Conservation (phyloP, 2,113 vertebrate genomes). For the Dasyurus viverrinus region DNA sequence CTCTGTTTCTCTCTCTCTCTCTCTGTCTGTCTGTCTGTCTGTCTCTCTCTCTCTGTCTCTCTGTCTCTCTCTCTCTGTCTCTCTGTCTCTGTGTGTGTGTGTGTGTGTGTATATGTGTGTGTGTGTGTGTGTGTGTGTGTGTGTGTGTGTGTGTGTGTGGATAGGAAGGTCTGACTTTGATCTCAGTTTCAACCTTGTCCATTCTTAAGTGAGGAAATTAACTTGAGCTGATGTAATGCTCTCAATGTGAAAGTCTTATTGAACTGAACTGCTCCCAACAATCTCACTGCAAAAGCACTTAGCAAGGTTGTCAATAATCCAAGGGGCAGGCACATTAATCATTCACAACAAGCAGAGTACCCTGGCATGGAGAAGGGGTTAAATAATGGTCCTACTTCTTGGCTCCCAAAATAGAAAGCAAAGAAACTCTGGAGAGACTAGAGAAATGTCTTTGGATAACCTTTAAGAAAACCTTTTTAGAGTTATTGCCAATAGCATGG, state of each 20-base stretch:
- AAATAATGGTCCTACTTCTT: not conserved
- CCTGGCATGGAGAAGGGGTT: not conserved
- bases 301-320: not conserved
- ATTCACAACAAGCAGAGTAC: not conserved
- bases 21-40: no score
- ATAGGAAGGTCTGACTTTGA: slow-evolving; percentile 14
- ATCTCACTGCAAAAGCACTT: not conserved
- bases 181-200: slow-evolving; percentile 26
- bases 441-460: slow-evolving; percentile 2
- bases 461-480: not conserved
- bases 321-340: slow-evolving; percentile 9
- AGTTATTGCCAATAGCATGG: not conserved
- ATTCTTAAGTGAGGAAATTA: slow-evolving; percentile 30
- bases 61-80: no score
- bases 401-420: not conserved
- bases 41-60: no score
- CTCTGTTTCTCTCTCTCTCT: no score
- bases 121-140: not conserved
- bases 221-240: slow-evolving; percentile 22
- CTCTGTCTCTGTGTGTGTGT: no score
- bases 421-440: not conserved
- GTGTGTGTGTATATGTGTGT: no score
- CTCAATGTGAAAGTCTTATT: slow-evolving; percentile 14
- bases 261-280: slow-evolving; percentile 22
- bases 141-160: not conserved